A percentile compares a stretch with the other conserved stretches of the same genome.
Evolutionary conservation across 2,888 invertebrate genomes (phyloP).

Genomic region (Apotomis betuletana): DNA sequence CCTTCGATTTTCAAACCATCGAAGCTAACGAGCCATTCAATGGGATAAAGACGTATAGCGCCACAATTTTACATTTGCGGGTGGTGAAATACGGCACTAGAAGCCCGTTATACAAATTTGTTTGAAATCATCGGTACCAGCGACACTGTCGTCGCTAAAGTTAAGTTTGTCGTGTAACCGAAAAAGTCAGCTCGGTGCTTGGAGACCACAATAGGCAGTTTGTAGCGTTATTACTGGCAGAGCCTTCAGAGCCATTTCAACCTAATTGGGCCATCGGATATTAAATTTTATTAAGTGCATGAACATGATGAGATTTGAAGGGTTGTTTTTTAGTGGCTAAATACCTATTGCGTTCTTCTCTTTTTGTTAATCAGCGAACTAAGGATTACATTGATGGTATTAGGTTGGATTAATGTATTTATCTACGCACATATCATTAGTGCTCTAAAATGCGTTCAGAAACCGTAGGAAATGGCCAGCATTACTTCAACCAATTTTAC

Average conservation of each 20-base stretch:
- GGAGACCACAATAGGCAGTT: conserved; percentile 65
- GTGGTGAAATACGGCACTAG: conserved; percentile 9
- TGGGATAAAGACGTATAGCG: conserved; percentile 76
- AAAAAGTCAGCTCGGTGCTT: conserved; percentile 30
- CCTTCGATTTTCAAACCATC: conserved; percentile 53
- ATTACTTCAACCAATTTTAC: too few relatives aligned
- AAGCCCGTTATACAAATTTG: background rate
- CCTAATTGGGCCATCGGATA: conserved; percentile 27
- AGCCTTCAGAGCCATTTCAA: conserved; percentile 22
- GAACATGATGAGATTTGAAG: conserved; percentile 20
- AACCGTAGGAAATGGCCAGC: too few relatives aligned
- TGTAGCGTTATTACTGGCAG: conserved; percentile 43
- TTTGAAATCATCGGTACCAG: background rate
- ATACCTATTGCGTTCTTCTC: conserved; percentile 1
- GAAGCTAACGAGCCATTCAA: conserved; percentile 75
- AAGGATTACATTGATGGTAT: too few relatives aligned
- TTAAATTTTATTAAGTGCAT: conserved; percentile 32
- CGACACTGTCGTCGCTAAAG: background rate
- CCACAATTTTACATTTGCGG: conserved; percentile 51
- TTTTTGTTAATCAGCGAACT: background rate
- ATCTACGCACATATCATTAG: too few relatives aligned
- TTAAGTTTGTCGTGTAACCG: conserved; percentile 24
- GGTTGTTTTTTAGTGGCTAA: conserved; percentile 14
- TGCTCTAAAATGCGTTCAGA: too few relatives aligned
- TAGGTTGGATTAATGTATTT: too few relatives aligned